Conservation (phyloP, 2,113 vertebrate genomes). For the Laticauda laticaudata region DNA sequence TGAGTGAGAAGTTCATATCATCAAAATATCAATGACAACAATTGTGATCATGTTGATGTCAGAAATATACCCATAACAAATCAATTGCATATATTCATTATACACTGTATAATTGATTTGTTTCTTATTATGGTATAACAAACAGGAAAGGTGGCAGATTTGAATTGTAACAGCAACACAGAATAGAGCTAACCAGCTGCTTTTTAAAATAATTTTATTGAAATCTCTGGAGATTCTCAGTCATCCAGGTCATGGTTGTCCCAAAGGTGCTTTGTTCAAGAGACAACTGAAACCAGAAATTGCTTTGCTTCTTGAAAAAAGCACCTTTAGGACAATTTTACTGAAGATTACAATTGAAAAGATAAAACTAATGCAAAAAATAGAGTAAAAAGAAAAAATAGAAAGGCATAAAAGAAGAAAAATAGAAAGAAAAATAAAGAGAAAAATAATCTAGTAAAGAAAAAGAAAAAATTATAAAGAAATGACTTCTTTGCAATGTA, state of each 20-base stretch:
- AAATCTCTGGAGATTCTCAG: not conserved
- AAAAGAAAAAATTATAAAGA: not conserved
- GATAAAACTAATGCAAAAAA: not conserved
- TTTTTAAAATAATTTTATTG: not conserved
- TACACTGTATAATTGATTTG: not conserved
- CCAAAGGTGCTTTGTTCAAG: no score
- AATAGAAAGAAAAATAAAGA: not conserved
- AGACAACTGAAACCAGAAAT: no score
- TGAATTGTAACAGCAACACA: not conserved
- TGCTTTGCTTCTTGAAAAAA: no score
- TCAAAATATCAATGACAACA: not conserved
- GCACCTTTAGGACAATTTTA: not conserved
- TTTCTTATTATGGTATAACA: not conserved
- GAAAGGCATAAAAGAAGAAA: not conserved
- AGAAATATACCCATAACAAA: not conserved
- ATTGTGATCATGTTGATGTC: not conserved
- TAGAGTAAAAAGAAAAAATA: not conserved
- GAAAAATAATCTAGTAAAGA: not conserved
- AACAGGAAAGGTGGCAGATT: not conserved
- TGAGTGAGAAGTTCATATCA: not conserved
- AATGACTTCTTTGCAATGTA: not conserved
- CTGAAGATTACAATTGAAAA: not conserved
- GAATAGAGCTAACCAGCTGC: not conserved
- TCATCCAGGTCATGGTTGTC: no score
- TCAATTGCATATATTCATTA: not conserved